Evolutionary conservation across 2,888 invertebrate genomes (phyloP).

Genomic region (Erebia aethiops): DNA sequence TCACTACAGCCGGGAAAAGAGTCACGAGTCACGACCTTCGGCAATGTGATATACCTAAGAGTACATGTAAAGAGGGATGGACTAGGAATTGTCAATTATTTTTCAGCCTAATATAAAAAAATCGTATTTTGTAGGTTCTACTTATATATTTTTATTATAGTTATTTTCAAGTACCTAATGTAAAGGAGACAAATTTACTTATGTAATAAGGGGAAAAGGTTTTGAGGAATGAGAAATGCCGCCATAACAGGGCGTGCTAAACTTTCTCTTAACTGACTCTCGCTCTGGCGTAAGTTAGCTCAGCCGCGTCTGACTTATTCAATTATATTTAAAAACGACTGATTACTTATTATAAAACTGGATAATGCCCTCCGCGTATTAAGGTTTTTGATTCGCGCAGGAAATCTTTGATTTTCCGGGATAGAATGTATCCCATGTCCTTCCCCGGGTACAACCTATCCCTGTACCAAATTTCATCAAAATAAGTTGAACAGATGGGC

Average conservation of each 20-base stretch:
- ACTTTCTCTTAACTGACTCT: constrained; percentile 66
- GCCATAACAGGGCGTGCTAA: constrained; percentile 72
- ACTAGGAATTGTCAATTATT: not conserved
- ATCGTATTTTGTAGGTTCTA: not conserved
- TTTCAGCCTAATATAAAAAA: not conserved
- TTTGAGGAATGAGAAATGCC: constrained; percentile 73
- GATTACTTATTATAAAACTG: not conserved
- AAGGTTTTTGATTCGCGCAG: too few relatives aligned
- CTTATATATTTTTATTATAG: not conserved
- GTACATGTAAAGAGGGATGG: too few relatives aligned
- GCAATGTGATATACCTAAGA: too few relatives aligned
- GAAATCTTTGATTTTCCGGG: too few relatives aligned
- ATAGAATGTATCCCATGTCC: too few relatives aligned
- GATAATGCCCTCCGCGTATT: too few relatives aligned
- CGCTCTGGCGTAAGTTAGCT: constrained; percentile 54
- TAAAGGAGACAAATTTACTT: constrained; percentile 47
- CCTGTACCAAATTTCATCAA: too few relatives aligned
- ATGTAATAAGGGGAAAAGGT: constrained; percentile 69
- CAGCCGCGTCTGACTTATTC: constrained; percentile 26
- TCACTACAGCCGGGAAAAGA: too few relatives aligned
- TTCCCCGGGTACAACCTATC: too few relatives aligned
- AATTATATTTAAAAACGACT: not conserved
- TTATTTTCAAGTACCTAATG: not conserved
- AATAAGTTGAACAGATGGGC: too few relatives aligned
- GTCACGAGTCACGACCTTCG: too few relatives aligned